Evolutionary conservation across 1,140 invertebrate species (phyloP), one percentile per base, ranked within the genome.

Genomic region (Zophobas morio): DNA sequence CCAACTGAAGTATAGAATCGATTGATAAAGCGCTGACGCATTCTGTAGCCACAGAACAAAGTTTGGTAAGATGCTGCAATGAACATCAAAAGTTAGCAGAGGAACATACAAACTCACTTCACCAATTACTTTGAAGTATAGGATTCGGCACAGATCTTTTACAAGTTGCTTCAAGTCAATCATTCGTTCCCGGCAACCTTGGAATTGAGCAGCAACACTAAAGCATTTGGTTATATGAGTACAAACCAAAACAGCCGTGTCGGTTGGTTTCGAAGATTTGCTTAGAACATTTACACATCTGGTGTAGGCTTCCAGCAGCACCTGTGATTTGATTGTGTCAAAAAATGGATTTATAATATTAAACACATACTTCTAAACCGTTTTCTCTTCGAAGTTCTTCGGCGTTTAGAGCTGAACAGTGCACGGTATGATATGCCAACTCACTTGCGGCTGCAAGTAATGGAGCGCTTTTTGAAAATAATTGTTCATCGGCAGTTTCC

Each of bases 351-450:
- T 60, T 37, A 60, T 35, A 33, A 60, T 8, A 3, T 20, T 33
- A 60, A 8, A 0, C 74, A 80, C 76, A 79, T 84, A 94, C 93
- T 87, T 98, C 94, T 57, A 99, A 90, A 32, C 98, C 98, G 76
- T 93, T 93, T 89, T 99, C 98, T 72, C 98, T 88, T 53, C 98
- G 88, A 47, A 99, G 88, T 87, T 99, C 98, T 88, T 99, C 98
- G 0, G 98, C 98, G 89, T 99, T 99, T 3, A 99, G 89, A 40
- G 97, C 94, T 1, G 98, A 99, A 88, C 97, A 99, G 81, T 95
- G 93, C 1, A 99, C 95, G 0, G 98, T 99, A 84, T 99, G 96
- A 88, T 98, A 99, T 36, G 96, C 95, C 2, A 99, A 89, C 87
- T 99, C 98, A 78, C 95, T 95, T 3, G 98, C 97, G 40, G 97